Evolutionary conservation across 2,113 vertebrate genomes (phyloP).

Genomic region (pig (Sus scrofa)): T2T-Sscrofa CM000815.6:61700501-61701000

Average conservation of each 20-base stretch:
- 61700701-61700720: not conserved
- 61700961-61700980: not conserved
- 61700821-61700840: not conserved
- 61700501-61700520: too few relatives aligned
- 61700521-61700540: too few relatives aligned
- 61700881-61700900: not conserved
- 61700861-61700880: not conserved
- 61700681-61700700: not conserved
- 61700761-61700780: not conserved
- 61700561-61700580: too few relatives aligned
- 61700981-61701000: not conserved
- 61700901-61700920: not conserved
- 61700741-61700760: not conserved
- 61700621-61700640: not conserved
- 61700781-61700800: not conserved
- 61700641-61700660: not conserved
- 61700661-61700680: not conserved
- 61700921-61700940: not conserved
- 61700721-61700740: not conserved
- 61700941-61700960: not conserved
- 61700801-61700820: not conserved
- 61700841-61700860: not conserved
- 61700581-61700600: too few relatives aligned
- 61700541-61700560: too few relatives aligned
- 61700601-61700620: not conserved